Conservation (phyloP, 2,797 vertebrate genomes). For the Cossypha caffra region DNA sequence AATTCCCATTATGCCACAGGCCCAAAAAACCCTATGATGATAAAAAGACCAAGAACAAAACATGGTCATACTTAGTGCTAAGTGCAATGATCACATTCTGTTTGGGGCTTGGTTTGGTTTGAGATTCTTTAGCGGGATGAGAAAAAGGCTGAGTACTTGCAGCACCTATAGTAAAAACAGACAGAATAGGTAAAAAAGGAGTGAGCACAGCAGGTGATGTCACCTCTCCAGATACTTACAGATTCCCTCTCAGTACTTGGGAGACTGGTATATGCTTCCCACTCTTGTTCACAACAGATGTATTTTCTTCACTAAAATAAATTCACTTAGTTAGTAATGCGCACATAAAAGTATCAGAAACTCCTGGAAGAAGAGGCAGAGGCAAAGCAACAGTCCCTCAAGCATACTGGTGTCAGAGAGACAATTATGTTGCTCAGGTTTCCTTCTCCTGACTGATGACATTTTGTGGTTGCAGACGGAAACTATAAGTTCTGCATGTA, state of each 20-base stretch:
- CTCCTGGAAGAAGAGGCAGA: background rate
- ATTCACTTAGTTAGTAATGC: background rate
- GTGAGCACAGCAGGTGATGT: fast-evolving
- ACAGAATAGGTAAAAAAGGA: background rate
- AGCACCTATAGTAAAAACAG: background rate
- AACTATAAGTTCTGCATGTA: background rate
- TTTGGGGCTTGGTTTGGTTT: background rate
- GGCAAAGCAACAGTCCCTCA: background rate
- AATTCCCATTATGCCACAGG: background rate
- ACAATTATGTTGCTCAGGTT: fast-evolving
- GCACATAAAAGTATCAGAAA: background rate
- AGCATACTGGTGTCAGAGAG: background rate
- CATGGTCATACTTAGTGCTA: background rate
- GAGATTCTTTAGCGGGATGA: background rate
- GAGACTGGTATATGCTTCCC: background rate
- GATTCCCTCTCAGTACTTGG: background rate
- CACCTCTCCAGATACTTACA: background rate
- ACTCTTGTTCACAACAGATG: background rate
- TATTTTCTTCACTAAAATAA: background rate
- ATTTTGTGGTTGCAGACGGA: background rate
- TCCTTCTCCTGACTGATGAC: background rate
- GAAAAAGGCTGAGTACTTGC: background rate
- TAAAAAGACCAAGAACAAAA: background rate
- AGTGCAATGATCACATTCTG: background rate
- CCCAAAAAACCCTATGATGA: background rate